Evolutionary conservation across 2,888 invertebrate species (phyloP), one percentile per base, ranked within the genome.

Genomic region (Cetonia aurata): DNA sequence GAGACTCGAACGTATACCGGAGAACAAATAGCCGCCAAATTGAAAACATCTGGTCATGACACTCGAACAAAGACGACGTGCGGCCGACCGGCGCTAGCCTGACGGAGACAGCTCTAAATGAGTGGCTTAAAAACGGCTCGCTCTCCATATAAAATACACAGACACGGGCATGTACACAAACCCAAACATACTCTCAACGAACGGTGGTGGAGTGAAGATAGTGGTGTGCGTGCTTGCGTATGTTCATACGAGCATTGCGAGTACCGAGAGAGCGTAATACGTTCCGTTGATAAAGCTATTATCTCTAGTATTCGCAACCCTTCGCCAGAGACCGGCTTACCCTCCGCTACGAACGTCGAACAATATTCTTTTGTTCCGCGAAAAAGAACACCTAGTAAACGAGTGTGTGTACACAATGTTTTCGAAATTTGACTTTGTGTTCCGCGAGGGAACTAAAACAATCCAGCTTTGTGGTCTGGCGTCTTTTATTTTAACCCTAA

Each of bases 21-120:
- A 76, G 77, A 80, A 79, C 82, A 81, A 81, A 80, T 81, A 82
- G 82, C 82, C 80, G 79, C 81, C 80, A 81, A 83, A 82, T 82
- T 81, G 80, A 81, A 82, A 82, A 86, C 84, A 84, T 85, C 85
- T 85, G 85, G 84, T 85, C 80, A 85, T 86, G 84, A 87, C 87
- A 85, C 86, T 86, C 86, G 85, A 82, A 83, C 83, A 83, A 83
- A 84, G 83, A 83, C 80, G 80, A 76, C 78, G 79, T 74, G 77
- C 79, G 78, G 77, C 85, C 84, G 84, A 83, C 84, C 83, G 83
- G 82, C 84, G 81, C 81, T 79, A 81, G 81, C 80, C 79, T 81
- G 80, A 79, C 80, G 77, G 77, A 82, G 82, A 82, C 82, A 81
- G 78, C 81, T 82, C 75, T 65, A 74, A 70, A 67, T 59, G 69